These are phyloP conservation scores for Pionites leucogaster DNA, from an alignment of 2,113 vertebrate genomes.

Conservation along the genomic window DNA sequence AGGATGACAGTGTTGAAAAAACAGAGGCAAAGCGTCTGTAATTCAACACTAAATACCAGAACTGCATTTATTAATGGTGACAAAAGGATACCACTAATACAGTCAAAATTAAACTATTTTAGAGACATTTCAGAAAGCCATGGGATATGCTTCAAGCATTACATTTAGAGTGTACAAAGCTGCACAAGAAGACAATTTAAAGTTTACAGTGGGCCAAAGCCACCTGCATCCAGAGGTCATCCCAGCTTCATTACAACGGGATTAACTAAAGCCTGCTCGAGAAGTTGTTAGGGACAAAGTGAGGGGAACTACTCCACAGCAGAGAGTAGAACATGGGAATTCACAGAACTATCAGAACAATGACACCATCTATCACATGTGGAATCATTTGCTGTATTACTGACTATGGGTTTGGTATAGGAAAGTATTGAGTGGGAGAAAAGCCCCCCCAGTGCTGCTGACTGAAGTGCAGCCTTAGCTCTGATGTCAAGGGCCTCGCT, in stretches of 20 bases:
- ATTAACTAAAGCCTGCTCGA: background rate
- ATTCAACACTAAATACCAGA: background rate
- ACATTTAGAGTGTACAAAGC: background rate
- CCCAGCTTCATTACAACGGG: background rate
- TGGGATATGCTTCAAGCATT: background rate
- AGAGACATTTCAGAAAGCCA: background rate
- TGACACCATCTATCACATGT: background rate
- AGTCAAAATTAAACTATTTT: background rate
- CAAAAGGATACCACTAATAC: background rate
- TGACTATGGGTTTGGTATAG: background rate
- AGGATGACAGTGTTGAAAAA: background rate
- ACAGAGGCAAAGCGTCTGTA: background rate
- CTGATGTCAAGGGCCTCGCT: background rate
- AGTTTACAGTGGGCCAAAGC: background rate
- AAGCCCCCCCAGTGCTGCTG: background rate
- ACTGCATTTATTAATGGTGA: background rate
- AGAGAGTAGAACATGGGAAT: background rate
- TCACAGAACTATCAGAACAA: background rate
- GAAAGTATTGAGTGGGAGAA: accelerated
- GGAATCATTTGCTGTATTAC: background rate
- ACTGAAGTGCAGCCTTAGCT: background rate
- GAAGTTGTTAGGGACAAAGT: background rate
- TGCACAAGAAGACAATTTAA: background rate
- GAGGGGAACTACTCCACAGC: background rate
- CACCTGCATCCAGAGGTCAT: background rate